These are phyloP conservation scores for Drosophila pruinosa DNA, from an alignment of 1,140 invertebrate species.

Conservation along the genomic window DNA sequence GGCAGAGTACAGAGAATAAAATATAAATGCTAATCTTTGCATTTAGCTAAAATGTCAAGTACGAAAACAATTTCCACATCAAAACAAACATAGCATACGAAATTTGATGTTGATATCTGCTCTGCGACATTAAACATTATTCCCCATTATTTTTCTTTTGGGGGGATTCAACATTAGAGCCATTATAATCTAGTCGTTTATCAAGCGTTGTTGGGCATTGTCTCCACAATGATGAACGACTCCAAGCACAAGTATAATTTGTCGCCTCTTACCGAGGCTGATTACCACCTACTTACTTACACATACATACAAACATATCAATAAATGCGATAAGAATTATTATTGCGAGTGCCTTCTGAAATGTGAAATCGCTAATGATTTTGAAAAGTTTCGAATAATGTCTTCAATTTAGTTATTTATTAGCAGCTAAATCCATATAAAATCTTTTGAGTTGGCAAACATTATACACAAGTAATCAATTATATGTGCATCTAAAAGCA, in stretches of 20 bases:
- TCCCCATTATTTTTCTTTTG: slow-evolving; percentile 15
- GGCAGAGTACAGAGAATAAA: not conserved
- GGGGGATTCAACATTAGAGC: not conserved
- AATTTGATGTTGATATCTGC: slow-evolving; percentile 1
- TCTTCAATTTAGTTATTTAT: too few species aligned
- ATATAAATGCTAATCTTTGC: slow-evolving; percentile 50
- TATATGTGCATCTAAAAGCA: too few species aligned
- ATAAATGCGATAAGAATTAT: slow-evolving; percentile 26
- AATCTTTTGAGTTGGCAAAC: too few species aligned
- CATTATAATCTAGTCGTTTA: slow-evolving; percentile 18
- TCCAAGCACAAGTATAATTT: slow-evolving; percentile 2
- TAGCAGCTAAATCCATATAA: too few species aligned
- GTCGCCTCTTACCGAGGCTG: not conserved
- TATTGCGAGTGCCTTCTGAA: not conserved
- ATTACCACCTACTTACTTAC: too few species aligned
- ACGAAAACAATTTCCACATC: slow-evolving; percentile 32
- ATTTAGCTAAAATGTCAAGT: slow-evolving; percentile 53
- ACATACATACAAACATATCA: slow-evolving; percentile 17
- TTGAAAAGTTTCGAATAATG: too few species aligned
- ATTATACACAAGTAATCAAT: too few species aligned
- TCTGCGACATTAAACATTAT: slow-evolving; percentile 2
- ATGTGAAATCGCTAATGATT: not conserved
- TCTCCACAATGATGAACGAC: slow-evolving; percentile 28
- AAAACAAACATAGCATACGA: not conserved
- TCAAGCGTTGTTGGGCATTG: slow-evolving; percentile 11